Conservation (phyloP, 1,140 invertebrate genomes). For the Homarus americanus region DNA sequence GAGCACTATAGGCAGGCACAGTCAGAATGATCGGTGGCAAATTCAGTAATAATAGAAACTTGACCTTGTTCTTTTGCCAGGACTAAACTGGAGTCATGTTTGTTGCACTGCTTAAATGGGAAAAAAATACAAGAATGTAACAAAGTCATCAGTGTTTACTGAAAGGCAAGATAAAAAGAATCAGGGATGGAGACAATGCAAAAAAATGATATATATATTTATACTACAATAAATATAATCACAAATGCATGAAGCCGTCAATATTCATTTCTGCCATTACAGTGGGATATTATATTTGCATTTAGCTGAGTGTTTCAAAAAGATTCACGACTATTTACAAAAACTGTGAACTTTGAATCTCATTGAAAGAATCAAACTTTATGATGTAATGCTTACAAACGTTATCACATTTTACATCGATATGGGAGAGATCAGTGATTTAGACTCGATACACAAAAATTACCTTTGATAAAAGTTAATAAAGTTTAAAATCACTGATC, state of each 20-base stretch:
- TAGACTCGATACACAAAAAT: neutral
- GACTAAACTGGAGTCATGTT: no score
- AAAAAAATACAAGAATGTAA: neutral
- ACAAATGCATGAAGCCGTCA: constrained; percentile 17
- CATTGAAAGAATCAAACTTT: neutral
- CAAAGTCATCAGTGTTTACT: constrained; percentile 14
- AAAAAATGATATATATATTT: constrained; percentile 8
- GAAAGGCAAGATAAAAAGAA: constrained; percentile 27
- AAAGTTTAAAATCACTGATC: neutral
- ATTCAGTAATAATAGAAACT: no score
- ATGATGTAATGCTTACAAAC: neutral
- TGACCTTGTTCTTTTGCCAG: no score
- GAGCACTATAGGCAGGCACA: no score
- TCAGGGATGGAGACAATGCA: constrained; percentile 25
- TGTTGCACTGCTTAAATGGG: no score
- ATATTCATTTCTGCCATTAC: neutral
- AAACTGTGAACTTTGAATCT: constrained; percentile 14
- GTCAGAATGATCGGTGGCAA: no score
- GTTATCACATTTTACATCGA: neutral
- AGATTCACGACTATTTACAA: constrained; percentile 10
- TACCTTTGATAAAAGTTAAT: neutral
- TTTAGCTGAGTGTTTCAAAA: neutral
- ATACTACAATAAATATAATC: constrained; percentile 40
- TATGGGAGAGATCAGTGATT: neutral
- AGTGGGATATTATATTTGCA: neutral